Percentiles rank a stretch among this genome's conserved stretches.
Evolutionary conservation across 2,888 invertebrate species (phyloP).

Genomic region (Eledona agricola): DNA sequence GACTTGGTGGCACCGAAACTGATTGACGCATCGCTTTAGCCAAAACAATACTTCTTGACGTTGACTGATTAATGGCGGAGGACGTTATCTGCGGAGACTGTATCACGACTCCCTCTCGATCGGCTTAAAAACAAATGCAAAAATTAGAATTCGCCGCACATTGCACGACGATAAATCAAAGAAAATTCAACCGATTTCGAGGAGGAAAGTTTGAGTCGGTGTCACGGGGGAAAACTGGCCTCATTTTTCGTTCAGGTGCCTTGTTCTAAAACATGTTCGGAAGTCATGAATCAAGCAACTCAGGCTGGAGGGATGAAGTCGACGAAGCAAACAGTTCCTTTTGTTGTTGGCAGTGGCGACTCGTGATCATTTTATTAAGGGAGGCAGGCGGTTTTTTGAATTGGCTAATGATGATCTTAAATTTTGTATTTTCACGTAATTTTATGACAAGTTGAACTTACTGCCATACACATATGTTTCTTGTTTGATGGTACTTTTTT

Average conservation of each 20-base stretch:
- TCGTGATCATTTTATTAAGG: no score
- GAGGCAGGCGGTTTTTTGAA: no score
- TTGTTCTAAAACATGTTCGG: no score
- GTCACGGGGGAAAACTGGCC: slow-evolving; percentile 30
- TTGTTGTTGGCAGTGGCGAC: no score
- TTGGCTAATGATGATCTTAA: no score
- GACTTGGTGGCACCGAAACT: slow-evolving; percentile 46
- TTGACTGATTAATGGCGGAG: slow-evolving; percentile 49
- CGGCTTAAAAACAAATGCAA: slow-evolving; percentile 47
- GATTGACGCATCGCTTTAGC: slow-evolving; percentile 46
- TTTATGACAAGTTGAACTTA: no score
- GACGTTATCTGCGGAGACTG: slow-evolving; percentile 46
- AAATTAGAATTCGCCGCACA: slow-evolving; percentile 49
- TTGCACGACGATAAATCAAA: slow-evolving; percentile 51
- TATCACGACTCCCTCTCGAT: slow-evolving; percentile 45
- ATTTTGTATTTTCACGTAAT: no score
- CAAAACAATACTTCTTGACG: slow-evolving; percentile 52
- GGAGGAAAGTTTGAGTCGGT: slow-evolving; percentile 28
- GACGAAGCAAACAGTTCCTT: no score
- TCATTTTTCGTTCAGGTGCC: slow-evolving; percentile 30
- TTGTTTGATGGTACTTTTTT: no score
- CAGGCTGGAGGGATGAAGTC: no score
- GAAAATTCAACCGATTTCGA: slow-evolving; percentile 42
- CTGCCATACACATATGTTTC: no score
- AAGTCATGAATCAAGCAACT: no score